Evolutionary conservation across 2,113 vertebrate species (phyloP).

Genomic region (Cinclus cinclus): DNA sequence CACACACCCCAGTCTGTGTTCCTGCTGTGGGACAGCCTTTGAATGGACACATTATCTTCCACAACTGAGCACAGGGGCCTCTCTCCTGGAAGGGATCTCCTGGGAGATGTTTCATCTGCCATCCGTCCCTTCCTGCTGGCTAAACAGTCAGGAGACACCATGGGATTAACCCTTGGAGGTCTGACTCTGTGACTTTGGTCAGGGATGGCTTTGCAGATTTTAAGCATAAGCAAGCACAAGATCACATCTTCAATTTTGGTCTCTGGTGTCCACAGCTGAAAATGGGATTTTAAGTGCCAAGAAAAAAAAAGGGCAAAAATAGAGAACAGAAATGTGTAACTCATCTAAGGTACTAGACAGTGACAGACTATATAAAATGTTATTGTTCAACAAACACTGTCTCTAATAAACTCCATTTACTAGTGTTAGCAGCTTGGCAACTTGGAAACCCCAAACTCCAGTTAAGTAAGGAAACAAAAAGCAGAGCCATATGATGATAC

Average conservation of each 20-base stretch:
- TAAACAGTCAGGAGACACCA: not conserved
- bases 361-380: slow-evolving; percentile 68
- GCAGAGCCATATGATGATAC: slow-evolving; percentile 62
- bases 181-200: not conserved
- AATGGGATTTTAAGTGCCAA: not conserved
- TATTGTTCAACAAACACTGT: slow-evolving; percentile 66
- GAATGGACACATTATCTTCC: not conserved
- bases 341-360: slow-evolving; percentile 53
- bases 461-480: slow-evolving; percentile 53
- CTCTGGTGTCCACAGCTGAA: not conserved
- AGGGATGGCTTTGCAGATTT: not conserved
- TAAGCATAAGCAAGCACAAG: not conserved
- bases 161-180: not conserved
- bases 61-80: not conserved
- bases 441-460: slow-evolving; percentile 62
- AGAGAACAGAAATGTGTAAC: slow-evolving; percentile 56
- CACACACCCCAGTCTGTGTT: not conserved
- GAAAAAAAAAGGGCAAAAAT: slow-evolving; percentile 7
- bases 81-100: slow-evolving; percentile 10
- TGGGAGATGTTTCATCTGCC: slow-evolving; percentile 3
- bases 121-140: not conserved
- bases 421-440: slow-evolving; percentile 64
- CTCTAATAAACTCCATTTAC: slow-evolving; percentile 69
- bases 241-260: not conserved
- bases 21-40: not conserved